Base-by-base conservation (phyloP, 2,888 invertebrate genomes). In the Agriopis marginaria region DNA sequence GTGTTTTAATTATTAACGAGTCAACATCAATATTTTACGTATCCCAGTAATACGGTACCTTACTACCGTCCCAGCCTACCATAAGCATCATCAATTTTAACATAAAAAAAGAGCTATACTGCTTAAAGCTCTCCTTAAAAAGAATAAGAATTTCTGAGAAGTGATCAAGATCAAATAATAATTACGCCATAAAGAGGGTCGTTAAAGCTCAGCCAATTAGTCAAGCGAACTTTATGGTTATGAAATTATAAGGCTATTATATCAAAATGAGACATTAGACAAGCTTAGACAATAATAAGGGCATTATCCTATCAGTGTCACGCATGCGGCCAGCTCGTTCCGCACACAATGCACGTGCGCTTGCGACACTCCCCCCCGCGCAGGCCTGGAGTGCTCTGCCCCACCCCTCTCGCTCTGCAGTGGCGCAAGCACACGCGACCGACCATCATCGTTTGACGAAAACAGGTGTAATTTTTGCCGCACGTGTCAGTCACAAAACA, bases 321-420 rank as follows among this genome's bases (percentile, higher is more conserved):
- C 67, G 67, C 62, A 68, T 32, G 51, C 39, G 44, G 6, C 51
- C 58, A 12, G n/a, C 63, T 61, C 23, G 64, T 74, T 70, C 71
- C 63, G 71, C 56, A 62, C 63, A 70, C 75, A 72, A 75, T 63
- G 68, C 70, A 68, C 75, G 69, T 66, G 50, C 39, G 39, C 65
- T 74, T 70, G 69, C 74, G 67, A 49, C 64, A 73, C 62, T 45
- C 23, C 56, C 44, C 54, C 44, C 44, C 0, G 9, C 42, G 40
- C 32, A 39, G 32, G 17, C 17, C n/a, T 6, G 56, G 14, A 6
- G 9, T 17, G n/a, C 45, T 12, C 12, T 47, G 9, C 45, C 45
- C 58, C 44, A 9, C 23, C 56, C 44, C 44, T 11, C 56, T 9
- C 42, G 56, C 32, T 23, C 58, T 58, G n/a, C 11, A 42, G 61